Evolutionary conservation across 2,113 vertebrate genomes (phyloP).

Genomic region (Elgaria multicarinata): DNA sequence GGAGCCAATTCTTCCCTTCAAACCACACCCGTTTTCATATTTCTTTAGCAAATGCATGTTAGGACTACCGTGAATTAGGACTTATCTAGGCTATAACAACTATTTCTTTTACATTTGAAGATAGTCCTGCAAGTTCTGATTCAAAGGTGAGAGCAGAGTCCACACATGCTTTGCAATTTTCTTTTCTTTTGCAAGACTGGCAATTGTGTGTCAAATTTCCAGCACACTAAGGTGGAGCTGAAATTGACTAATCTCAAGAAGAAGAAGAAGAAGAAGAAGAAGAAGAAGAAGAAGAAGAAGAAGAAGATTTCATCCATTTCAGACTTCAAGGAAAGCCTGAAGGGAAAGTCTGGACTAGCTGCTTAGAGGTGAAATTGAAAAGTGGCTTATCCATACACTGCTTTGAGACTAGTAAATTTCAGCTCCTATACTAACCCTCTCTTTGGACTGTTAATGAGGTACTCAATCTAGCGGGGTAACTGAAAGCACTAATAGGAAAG

Average conservation of each 20-base stretch:
- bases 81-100: background rate
- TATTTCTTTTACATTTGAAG: background rate
- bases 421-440: background rate
- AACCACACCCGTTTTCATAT: too few relatives aligned
- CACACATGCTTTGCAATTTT: background rate
- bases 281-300: too few relatives aligned
- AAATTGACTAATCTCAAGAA: background rate
- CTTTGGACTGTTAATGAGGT: conserved; percentile 23
- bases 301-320: background rate
- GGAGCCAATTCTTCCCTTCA: too few relatives aligned
- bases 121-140: background rate
- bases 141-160: background rate
- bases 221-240: background rate
- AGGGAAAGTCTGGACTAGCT: background rate
- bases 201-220: background rate
- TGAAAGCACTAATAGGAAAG: conserved; percentile 17
- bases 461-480: background rate
- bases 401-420: background rate
- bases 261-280: background rate
- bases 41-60: too few relatives aligned
- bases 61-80: too few relatives aligned
- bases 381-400: background rate
- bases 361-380: background rate
- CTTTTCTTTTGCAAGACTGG: background rate
- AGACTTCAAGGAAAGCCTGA: background rate